Percentiles rank a stretch among this genome's conserved stretches.
phyloP scores from a whole-genome alignment of 92 coral and sea anemone species.

The Epizoanthus fatuus region DNA sequence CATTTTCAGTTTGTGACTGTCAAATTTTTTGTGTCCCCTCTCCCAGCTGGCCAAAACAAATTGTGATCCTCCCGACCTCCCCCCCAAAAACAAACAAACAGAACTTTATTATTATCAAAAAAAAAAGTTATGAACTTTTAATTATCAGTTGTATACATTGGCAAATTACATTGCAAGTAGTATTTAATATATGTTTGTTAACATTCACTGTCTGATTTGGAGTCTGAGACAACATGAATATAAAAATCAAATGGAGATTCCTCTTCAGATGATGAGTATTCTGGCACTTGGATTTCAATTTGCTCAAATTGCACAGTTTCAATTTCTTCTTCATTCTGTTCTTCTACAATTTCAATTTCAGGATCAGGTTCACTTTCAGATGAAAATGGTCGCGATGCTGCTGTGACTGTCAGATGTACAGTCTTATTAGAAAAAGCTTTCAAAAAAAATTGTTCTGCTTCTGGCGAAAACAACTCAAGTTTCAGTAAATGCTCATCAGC shows the following conservation, averaged over 20 bases:
- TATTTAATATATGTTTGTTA: neutral
- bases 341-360: neutral
- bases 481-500: too few species aligned
- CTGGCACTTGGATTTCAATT: neutral
- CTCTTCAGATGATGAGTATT: neutral
- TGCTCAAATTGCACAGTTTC: neutral
- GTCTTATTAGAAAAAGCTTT: too few species aligned
- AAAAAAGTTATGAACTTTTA: neutral
- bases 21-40: too few species aligned
- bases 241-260: conserved; percentile 4
- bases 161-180: neutral
- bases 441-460: too few species aligned
- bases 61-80: too few species aligned
- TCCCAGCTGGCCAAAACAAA: too few species aligned
- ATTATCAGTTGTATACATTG: conserved; percentile 3
- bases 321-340: too few species aligned
- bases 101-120: neutral
- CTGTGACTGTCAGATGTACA: too few species aligned
- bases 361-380: too few species aligned
- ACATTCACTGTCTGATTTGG: conserved; percentile 3
- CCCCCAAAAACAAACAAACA: neutral
- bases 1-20: too few species aligned
- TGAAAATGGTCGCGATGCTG: too few species aligned
- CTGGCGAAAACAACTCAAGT: too few species aligned
- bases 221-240: neutral